phyloP scores from a whole-genome alignment of 35 echinoderm and acorn worm species.

The Apostichopus parvimensis region DNA sequence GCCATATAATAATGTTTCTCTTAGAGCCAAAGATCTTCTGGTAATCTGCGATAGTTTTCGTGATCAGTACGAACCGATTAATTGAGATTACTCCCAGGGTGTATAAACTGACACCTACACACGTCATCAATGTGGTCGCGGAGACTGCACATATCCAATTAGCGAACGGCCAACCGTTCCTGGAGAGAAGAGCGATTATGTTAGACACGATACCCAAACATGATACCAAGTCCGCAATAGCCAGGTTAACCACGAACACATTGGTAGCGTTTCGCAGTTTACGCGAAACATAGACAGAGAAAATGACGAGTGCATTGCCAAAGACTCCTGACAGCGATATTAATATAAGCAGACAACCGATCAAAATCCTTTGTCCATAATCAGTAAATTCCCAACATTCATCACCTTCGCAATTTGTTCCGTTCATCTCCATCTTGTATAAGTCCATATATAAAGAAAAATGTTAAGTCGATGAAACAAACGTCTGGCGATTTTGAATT shows the following conservation, averaged over 20 bases:
- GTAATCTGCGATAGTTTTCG: slow-evolving; percentile 57
- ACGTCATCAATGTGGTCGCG: slow-evolving; percentile 67
- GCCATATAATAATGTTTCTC: slow-evolving; percentile 57
- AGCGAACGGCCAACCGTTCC: slow-evolving; percentile 61
- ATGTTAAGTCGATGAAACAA: too few species aligned
- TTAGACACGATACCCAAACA: slow-evolving; percentile 61
- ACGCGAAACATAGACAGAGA: slow-evolving; percentile 53
- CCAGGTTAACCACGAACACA: slow-evolving; percentile 95
- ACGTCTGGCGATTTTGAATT: too few species aligned
- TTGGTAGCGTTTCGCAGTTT: slow-evolving; percentile 86
- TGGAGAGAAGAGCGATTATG: slow-evolving; percentile 56
- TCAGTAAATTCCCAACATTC: slow-evolving; percentile 52
- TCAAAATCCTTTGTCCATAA: slow-evolving; percentile 60
- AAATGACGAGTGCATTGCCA: slow-evolving; percentile 76
- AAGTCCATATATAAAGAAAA: too few species aligned
- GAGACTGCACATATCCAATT: slow-evolving; percentile 66
- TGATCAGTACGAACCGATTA: slow-evolving; percentile 71
- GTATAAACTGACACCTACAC: slow-evolving; percentile 74
- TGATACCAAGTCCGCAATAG: slow-evolving; percentile 73
- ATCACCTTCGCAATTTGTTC: neutral
- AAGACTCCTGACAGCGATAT: slow-evolving; percentile 40
- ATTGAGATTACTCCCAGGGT: slow-evolving; percentile 72
- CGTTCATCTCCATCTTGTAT: too few species aligned
- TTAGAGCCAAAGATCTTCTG: slow-evolving; percentile 52
- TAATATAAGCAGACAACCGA: slow-evolving; percentile 45